phyloP scores from a whole-genome alignment of 2,888 invertebrate genomes.

The Tubulanus polymorphus region DNA sequence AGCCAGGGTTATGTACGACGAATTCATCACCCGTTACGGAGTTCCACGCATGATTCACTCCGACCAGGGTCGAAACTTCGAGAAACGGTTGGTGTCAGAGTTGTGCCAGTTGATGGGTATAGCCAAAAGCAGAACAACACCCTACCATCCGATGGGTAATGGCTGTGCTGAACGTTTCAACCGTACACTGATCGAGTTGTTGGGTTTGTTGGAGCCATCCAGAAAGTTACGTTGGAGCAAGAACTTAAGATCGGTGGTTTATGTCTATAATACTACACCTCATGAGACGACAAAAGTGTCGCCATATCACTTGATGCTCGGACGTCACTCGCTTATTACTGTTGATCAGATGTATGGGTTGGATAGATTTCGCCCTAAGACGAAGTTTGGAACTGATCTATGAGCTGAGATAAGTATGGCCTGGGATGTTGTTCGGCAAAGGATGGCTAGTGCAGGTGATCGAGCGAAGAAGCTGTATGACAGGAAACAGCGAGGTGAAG shows the following conservation, averaged over 20 bases:
- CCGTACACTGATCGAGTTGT: slow-evolving; percentile 14
- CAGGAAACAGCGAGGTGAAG: slow-evolving; percentile 8
- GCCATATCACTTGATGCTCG: slow-evolving; percentile 13
- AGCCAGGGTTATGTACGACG: slow-evolving; percentile 3
- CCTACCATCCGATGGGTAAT: slow-evolving; percentile 18
- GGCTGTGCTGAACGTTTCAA: slow-evolving; percentile 16
- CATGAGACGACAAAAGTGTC: slow-evolving; percentile 16
- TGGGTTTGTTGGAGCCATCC: slow-evolving; percentile 11
- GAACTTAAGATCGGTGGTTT: slow-evolving; percentile 9
- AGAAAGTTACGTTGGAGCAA: slow-evolving; percentile 15
- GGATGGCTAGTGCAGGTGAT: neutral
- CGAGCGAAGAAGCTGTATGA: slow-evolving; percentile 13
- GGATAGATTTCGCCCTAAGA: neutral
- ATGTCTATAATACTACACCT: slow-evolving; percentile 11
- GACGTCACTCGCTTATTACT: slow-evolving; percentile 10
- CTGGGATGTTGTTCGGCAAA: slow-evolving; percentile 3
- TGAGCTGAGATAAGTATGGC: slow-evolving; percentile 3
- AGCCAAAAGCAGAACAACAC: slow-evolving; percentile 13
- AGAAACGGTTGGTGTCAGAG: slow-evolving; percentile 11
- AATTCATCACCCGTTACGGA: slow-evolving; percentile 12
- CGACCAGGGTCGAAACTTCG: slow-evolving; percentile 19
- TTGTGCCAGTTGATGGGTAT: slow-evolving; percentile 10
- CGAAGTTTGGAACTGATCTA: slow-evolving; percentile 5
- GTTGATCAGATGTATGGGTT: slow-evolving; percentile 13
- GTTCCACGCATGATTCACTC: slow-evolving; percentile 12